phyloP scores from a whole-genome alignment of 2,797 vertebrate species.

The Myotis pilosus region DNA sequence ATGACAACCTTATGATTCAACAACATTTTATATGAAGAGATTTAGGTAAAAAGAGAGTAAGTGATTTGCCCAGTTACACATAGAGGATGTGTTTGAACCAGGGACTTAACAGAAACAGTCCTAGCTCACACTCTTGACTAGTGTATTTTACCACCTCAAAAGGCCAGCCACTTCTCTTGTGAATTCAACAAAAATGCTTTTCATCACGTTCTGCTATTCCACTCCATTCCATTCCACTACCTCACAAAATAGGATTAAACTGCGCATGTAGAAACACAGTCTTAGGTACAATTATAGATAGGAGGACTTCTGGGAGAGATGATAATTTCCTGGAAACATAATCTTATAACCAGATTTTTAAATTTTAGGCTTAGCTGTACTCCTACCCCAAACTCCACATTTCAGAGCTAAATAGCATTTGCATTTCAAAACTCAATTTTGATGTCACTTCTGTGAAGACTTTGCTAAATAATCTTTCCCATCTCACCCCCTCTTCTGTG shows the following conservation, averaged over 20 bases:
- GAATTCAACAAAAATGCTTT: background rate
- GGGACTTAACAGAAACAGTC: background rate
- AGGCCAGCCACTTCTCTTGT: background rate
- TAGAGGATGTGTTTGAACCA: background rate
- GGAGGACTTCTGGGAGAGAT: background rate
- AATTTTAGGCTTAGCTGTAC: background rate
- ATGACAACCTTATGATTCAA: background rate
- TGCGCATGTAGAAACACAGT: background rate
- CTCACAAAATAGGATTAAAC: background rate
- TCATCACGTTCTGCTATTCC: background rate
- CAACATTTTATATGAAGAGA: background rate
- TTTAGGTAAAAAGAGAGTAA: background rate
- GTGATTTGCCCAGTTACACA: background rate
- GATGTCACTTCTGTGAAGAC: background rate
- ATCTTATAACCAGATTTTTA: background rate
- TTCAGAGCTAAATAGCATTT: background rate
- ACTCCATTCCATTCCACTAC: background rate
- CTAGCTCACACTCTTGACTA: background rate
- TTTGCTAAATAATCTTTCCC: background rate
- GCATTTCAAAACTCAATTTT: background rate
- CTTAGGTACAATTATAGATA: background rate
- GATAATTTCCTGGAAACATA: background rate
- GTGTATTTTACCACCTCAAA: background rate
- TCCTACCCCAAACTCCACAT: background rate
- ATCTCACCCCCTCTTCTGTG: background rate